Conservation (phyloP, 1,140 invertebrate species). For the Meloidogyne chitwoodi region DNA sequence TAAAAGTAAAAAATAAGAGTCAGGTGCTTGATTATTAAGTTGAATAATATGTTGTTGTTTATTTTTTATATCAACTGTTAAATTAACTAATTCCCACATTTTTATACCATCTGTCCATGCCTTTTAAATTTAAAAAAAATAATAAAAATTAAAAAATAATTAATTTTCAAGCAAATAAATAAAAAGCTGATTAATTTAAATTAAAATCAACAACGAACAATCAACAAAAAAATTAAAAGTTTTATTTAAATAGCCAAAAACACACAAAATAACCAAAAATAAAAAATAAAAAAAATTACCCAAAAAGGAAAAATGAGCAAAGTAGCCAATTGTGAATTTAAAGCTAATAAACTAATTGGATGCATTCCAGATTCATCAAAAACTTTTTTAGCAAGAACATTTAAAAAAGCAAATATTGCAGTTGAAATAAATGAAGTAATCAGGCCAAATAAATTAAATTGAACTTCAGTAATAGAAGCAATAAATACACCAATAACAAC, state of each 20-base stretch:
- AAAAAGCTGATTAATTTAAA: too few species aligned
- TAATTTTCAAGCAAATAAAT: too few species aligned
- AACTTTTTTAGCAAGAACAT: conserved; percentile 93
- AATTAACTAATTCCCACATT: background rate
- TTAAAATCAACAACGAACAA: too few species aligned
- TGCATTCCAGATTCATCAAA: conserved; percentile 81
- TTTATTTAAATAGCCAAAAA: too few species aligned
- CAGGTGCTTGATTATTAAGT: conserved; percentile 19
- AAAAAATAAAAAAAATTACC: conserved; percentile 65
- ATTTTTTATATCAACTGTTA: background rate
- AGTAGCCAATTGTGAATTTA: conserved; percentile 74
- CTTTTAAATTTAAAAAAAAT: background rate
- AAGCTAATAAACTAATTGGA: conserved; percentile 77
- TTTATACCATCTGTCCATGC: background rate
- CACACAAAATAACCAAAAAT: too few species aligned
- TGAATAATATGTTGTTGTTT: background rate
- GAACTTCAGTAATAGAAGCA: conserved; percentile 84
- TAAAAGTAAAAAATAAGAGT: conserved; percentile 62
- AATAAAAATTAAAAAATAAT: too few species aligned
- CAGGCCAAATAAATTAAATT: conserved; percentile 81
- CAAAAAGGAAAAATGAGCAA: conserved; percentile 83
- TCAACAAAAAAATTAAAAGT: too few species aligned
- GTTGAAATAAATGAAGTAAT: conserved; percentile 82
- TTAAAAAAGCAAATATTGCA: conserved; percentile 82
- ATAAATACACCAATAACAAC: conserved; percentile 74